phyloP scores from a whole-genome alignment of 1,140 invertebrate genomes.

The Ostrea denselamellosa region DNA sequence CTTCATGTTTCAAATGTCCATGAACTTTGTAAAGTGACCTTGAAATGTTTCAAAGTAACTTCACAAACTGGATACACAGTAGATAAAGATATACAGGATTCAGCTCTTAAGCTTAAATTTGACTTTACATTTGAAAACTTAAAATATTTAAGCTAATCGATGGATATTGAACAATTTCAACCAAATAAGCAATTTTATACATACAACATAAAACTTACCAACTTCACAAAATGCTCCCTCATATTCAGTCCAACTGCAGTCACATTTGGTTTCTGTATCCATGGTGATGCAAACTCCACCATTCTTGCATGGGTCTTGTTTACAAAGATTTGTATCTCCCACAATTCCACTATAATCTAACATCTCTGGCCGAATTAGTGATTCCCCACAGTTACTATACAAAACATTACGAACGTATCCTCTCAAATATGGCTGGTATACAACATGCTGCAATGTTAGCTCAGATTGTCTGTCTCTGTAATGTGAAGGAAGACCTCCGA shows the following conservation, averaged over 20 bases:
- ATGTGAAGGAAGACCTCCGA: conserved; percentile 70
- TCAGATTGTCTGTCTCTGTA: conserved; percentile 74
- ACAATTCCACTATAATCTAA: conserved; percentile 79
- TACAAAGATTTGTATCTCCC: conserved; percentile 86
- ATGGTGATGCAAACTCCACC: conserved; percentile 96
- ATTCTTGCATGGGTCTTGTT: conserved; percentile 94
- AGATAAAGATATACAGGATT: too few species aligned
- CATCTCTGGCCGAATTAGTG: conserved; percentile 60
- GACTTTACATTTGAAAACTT: too few species aligned
- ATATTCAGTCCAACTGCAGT: conserved; percentile 93
- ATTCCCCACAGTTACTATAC: conserved; percentile 70
- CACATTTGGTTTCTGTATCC: conserved; percentile 94
- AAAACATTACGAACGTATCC: conserved; percentile 72
- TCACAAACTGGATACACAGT: too few species aligned
- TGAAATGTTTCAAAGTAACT: too few species aligned
- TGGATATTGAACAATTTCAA: too few species aligned
- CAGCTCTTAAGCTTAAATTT: too few species aligned
- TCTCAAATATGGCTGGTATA: conserved; percentile 68
- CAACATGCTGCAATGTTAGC: conserved; percentile 66
- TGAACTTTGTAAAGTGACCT: too few species aligned
- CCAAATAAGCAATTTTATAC: not conserved
- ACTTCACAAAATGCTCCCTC: conserved; percentile 95
- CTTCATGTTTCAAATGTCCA: too few species aligned
- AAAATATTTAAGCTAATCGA: too few species aligned
- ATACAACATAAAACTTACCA: conserved; percentile 83